These are phyloP conservation scores for Grantiella picta DNA, from an alignment of 2,113 vertebrate genomes.

Conservation along the genomic window DNA sequence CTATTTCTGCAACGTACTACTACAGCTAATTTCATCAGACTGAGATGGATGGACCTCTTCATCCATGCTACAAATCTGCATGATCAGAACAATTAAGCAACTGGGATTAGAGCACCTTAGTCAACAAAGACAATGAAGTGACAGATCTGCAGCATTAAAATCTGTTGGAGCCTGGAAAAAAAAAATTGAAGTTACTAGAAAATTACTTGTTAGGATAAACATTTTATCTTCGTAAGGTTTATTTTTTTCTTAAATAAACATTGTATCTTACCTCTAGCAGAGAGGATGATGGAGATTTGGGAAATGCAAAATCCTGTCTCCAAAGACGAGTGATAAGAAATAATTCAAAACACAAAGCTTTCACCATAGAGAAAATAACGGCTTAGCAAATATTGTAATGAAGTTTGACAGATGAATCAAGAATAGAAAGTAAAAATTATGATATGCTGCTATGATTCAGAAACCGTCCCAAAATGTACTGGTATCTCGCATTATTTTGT, in stretches of 20 bases:
- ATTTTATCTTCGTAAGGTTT: not conserved
- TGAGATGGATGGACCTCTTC: not conserved
- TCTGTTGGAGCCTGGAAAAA: not conserved
- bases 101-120: not conserved
- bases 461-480: not conserved
- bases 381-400: not conserved
- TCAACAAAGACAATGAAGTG: not conserved
- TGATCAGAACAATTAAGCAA: not conserved
- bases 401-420: not conserved
- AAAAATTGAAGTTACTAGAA: not conserved
- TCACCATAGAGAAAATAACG: not conserved
- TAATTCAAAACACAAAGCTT: not conserved
- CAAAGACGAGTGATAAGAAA: not conserved
- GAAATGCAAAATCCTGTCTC: not conserved
- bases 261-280: not conserved
- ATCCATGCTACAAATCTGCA: fast-evolving
- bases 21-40: not conserved
- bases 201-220: not conserved
- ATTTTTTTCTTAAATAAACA: not conserved
- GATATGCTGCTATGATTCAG: not conserved
- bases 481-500: not conserved
- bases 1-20: fast-evolving
- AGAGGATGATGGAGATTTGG: not conserved
- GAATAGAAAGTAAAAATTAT: not conserved
- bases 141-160: not conserved